These are phyloP conservation scores for Tarsius wallacei DNA, from an alignment of 2,797 vertebrate genomes.

Conservation along the genomic window DNA sequence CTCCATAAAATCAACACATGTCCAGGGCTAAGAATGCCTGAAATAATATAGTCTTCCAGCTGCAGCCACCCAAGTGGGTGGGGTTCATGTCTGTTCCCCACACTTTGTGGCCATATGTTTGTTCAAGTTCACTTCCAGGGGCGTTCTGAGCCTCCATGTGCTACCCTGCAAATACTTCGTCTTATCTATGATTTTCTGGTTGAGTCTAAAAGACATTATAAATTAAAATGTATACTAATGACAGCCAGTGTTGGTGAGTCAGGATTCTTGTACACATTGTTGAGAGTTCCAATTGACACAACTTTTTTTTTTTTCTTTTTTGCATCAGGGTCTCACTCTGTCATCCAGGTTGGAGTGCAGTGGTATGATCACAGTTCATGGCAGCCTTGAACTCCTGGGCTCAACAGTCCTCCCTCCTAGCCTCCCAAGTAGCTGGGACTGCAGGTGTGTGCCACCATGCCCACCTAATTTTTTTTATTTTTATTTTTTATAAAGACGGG, in stretches of 20 bases:
- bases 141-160: not conserved
- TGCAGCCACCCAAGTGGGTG: not conserved
- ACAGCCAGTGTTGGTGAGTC: not conserved
- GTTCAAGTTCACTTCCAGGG: not conserved
- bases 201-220: not conserved
- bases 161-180: not conserved
- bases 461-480: no score
- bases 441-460: no score
- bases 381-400: no score
- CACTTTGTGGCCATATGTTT: not conserved
- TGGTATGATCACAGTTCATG: no score
- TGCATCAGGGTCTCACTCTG: no score
- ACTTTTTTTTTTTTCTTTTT: not conserved
- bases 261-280: not conserved
- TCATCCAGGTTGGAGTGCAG: no score
- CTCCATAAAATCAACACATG: conserved; percentile 13
- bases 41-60: not conserved
- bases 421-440: no score
- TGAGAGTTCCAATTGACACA: not conserved
- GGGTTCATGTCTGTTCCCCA: not conserved
- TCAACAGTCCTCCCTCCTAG: no score
- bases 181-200: not conserved
- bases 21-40: conserved; percentile 48
- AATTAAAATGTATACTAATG: not conserved
- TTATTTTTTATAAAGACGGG: no score